Evolutionary conservation across 2,113 vertebrate genomes (phyloP), one percentile per base, ranked within the genome.

Genomic region (Dipodomys stephensi): DNA sequence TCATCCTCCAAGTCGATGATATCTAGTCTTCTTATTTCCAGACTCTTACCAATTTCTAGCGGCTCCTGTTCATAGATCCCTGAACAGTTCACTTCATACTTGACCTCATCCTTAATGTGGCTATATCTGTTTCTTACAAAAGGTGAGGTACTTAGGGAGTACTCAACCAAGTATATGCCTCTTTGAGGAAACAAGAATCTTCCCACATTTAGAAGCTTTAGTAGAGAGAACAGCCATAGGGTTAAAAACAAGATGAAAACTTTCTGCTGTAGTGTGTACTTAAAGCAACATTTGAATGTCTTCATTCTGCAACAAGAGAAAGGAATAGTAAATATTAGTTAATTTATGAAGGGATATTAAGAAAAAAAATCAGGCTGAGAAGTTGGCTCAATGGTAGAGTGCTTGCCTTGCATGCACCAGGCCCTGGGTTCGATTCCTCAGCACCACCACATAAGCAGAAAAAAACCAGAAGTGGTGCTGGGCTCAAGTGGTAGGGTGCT

Each of bases 11-110:
- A 97, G 96, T 99, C 98, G 28, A 98, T 95, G 73, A 98, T 97
- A 0, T 97, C 88, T 76, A 97, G 98, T 91, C 83, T 98, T 93
- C 98, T 98, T 95, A 99, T 98, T 85, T 98, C 97, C 94, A 99
- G 98, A 19, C 98, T 98, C 96, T 99, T 99, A 27, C 99, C 99
- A 92, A 99, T 98, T 96, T 99, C 99, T 94, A 83, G 90, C 4
- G 99, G 99, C 92, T 99, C 99, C 95, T 99, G 98, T 35, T 99
- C 96, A 35, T 99, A 99, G 95, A 99, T 95, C 28, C 96, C 98
- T 0, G 97, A 98, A 95, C 99, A 99, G 97, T 98, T 98, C 82
- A 99, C 97, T 28, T 97, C 96, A 92, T 98, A 97, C 22, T 87
- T 94, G 19, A 90, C 80, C 46, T 96, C 91, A 65, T 96, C 97